Percentiles rank a stretch among this genome's conserved stretches.
Evolutionary conservation across 2,797 vertebrate species (phyloP).

Genomic region (Eurystomus glaucurus): DNA sequence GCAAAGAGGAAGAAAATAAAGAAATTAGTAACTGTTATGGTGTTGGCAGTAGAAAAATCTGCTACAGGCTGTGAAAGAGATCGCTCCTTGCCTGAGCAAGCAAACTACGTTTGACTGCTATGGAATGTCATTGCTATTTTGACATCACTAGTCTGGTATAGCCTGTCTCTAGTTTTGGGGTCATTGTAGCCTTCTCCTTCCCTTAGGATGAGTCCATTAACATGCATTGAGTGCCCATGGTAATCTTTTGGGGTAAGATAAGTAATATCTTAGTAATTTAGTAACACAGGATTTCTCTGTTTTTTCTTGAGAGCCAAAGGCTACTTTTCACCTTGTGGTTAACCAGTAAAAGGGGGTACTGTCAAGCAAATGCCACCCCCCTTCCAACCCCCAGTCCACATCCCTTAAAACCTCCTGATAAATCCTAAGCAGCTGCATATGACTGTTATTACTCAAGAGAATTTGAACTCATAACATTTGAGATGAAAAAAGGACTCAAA

Average conservation of each 20-base stretch:
- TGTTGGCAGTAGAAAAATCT: neutral
- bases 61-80: neutral
- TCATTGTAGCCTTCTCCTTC: neutral
- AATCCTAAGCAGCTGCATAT: neutral
- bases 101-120: neutral
- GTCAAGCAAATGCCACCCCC: neutral
- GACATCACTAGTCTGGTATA: neutral
- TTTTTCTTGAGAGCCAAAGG: neutral
- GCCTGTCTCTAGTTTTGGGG: neutral
- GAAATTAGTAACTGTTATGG: neutral
- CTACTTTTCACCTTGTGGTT: neutral
- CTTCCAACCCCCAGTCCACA: neutral
- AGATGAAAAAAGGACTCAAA: neutral
- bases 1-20: neutral
- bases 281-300: neutral
- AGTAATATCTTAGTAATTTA: slow-evolving; percentile 4
- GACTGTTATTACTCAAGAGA: neutral
- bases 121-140: neutral
- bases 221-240: neutral
- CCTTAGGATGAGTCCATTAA: neutral
- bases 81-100: neutral
- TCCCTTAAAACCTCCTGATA: neutral
- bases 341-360: neutral
- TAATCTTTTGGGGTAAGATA: slow-evolving; percentile 34
- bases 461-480: slow-evolving; percentile 22